Conservation (phyloP, 2,113 vertebrate species). For the Erinaceus europaeus region DNA sequence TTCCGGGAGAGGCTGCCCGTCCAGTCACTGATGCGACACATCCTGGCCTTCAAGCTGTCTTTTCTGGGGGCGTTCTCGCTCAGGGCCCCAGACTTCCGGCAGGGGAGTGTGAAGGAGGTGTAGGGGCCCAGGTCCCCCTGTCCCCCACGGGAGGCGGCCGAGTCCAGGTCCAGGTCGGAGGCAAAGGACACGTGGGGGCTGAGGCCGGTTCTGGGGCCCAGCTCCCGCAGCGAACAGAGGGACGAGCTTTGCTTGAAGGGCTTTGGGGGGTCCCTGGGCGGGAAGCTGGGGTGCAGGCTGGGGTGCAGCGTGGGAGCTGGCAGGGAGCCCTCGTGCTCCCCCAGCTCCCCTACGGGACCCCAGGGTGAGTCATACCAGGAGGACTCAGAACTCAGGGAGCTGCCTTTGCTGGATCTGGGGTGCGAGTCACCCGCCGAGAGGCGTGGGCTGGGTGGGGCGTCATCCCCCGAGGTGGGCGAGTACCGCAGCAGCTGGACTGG, state of each 20-base stretch:
- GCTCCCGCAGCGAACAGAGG: slow-evolving; percentile 86
- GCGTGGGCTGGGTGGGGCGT: slow-evolving; percentile 69
- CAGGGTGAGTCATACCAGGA: slow-evolving; percentile 97
- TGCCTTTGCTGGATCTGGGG: slow-evolving; percentile 92
- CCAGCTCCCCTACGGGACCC: slow-evolving; percentile 86
- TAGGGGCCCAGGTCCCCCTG: slow-evolving; percentile 85
- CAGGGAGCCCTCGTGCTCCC: slow-evolving; percentile 80
- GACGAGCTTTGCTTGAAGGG: slow-evolving; percentile 86
- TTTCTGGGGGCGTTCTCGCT: slow-evolving; percentile 85
- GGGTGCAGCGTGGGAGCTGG: slow-evolving; percentile 79
- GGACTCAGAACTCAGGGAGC: slow-evolving; percentile 93
- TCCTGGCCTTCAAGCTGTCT: slow-evolving; percentile 89
- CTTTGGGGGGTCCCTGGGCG: slow-evolving; percentile 77
- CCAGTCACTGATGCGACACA: slow-evolving; percentile 96
- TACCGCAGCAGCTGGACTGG: slow-evolving; percentile 94
- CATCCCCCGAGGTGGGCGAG: slow-evolving; percentile 85
- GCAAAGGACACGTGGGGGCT: slow-evolving; percentile 89
- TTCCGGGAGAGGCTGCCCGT: slow-evolving; percentile 95
- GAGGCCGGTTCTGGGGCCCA: slow-evolving; percentile 78
- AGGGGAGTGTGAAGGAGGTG: slow-evolving; percentile 93
- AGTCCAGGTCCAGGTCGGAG: slow-evolving; percentile 88
- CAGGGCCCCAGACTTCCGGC: slow-evolving; percentile 86
- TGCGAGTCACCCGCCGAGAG: slow-evolving; percentile 81
- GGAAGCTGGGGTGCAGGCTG: slow-evolving; percentile 76
- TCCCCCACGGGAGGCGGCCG: slow-evolving; percentile 87